These are phyloP conservation scores for Neodiprion lecontei DNA, from an alignment of 1,140 invertebrate genomes.

Conservation along the genomic window DNA sequence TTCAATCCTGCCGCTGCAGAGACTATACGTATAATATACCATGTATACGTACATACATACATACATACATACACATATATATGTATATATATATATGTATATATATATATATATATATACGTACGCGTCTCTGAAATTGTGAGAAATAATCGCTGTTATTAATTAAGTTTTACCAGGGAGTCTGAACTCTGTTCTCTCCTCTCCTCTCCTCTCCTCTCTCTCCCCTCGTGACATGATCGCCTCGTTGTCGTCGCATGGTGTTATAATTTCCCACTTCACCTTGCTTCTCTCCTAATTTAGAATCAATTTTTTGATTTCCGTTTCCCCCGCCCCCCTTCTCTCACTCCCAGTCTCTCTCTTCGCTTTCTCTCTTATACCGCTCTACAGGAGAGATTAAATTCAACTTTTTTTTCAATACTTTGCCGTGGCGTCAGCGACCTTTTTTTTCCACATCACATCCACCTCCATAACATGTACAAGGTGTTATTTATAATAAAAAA, in stretches of 20 bases:
- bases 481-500: too few species aligned
- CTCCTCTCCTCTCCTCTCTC: slow-evolving; percentile 12
- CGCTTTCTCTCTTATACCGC: slow-evolving; percentile 28
- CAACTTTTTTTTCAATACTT: too few species aligned
- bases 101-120: neutral
- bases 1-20: slow-evolving; percentile 14
- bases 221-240: slow-evolving; percentile 11
- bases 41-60: neutral
- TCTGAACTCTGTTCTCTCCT: neutral
- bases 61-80: neutral
- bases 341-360: slow-evolving; percentile 30
- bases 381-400: slow-evolving; percentile 1
- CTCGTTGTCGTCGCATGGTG: slow-evolving; percentile 4
- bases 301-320: slow-evolving; percentile 13
- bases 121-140: neutral
- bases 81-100: neutral
- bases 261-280: neutral
- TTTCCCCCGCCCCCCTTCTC: slow-evolving; percentile 11
- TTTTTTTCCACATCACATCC: too few species aligned
- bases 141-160: slow-evolving; percentile 1
- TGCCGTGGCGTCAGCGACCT: too few species aligned
- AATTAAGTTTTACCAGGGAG: neutral
- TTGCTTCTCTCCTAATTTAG: neutral
- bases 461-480: too few species aligned
- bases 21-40: neutral